Conservation (phyloP, 2,113 vertebrate species). For the Holacanthus passer region DNA sequence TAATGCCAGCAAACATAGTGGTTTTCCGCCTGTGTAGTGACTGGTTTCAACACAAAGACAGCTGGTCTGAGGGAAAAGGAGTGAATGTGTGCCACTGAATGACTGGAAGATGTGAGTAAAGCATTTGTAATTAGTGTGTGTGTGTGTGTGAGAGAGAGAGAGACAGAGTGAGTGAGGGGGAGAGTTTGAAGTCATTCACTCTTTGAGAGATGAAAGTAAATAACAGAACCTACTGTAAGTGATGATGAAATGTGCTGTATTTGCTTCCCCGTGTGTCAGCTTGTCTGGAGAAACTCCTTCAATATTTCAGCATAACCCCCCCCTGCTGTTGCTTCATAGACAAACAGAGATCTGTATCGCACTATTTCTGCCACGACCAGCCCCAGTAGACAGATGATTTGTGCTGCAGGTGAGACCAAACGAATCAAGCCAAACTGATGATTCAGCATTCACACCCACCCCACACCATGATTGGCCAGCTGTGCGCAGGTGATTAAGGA, state of each 20-base stretch:
- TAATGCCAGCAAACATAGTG: conserved; percentile 15
- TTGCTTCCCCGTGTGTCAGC: neutral
- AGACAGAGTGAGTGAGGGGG: neutral
- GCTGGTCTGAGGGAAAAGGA: conserved; percentile 10
- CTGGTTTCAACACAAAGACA: conserved; percentile 33
- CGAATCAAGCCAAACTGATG: neutral
- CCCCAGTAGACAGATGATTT: neutral
- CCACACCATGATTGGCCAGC: neutral
- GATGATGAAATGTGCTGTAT: conserved; percentile 5
- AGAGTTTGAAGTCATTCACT: neutral
- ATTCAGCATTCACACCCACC: too few relatives aligned
- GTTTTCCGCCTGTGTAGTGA: conserved; percentile 33
- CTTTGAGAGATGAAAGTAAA: neutral
- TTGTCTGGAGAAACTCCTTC: neutral
- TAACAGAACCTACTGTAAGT: neutral
- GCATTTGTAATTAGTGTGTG: conserved; percentile 4
- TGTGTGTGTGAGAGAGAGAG: neutral
- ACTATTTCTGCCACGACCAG: neutral
- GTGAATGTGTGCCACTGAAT: conserved; percentile 11
- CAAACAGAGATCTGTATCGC: neutral
- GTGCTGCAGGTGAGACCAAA: neutral
- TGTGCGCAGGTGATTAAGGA: neutral
- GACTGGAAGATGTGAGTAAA: conserved; percentile 47
- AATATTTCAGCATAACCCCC: neutral
- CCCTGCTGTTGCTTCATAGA: neutral